These are phyloP conservation scores for Musca domestica DNA, from an alignment of 1,140 invertebrate genomes.

Conservation along the genomic window DNA sequence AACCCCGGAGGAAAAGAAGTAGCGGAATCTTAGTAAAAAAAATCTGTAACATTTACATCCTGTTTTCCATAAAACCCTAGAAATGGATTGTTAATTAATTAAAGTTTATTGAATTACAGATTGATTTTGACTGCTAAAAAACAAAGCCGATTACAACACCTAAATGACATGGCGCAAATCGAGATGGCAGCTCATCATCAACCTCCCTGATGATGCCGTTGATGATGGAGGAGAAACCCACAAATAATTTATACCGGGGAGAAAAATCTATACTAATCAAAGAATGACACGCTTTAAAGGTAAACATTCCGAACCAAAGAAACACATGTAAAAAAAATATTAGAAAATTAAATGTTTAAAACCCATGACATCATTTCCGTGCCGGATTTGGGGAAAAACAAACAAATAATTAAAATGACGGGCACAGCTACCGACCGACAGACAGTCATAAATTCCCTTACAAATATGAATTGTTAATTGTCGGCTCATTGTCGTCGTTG, in stretches of 20 bases:
- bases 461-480: too few relatives aligned
- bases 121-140: not conserved
- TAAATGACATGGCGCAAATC: constrained; percentile 5
- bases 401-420: not conserved
- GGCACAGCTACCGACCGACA: not conserved
- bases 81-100: not conserved
- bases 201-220: too few relatives aligned
- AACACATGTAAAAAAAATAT: constrained; percentile 1
- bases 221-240: too few relatives aligned
- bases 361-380: constrained; percentile 14
- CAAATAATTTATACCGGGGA: too few relatives aligned
- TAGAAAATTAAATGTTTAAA: constrained; percentile 1
- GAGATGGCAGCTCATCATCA: too few relatives aligned
- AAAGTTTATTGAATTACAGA: constrained; percentile 3
- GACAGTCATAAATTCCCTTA: not conserved
- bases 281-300: constrained; percentile 3
- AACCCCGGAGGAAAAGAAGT: too few relatives aligned
- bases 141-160: not conserved
- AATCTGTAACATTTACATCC: too few relatives aligned
- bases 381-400: not conserved
- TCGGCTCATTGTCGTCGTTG: too few relatives aligned
- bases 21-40: too few relatives aligned
- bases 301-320: not conserved
- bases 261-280: not conserved
- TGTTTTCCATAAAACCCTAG: too few relatives aligned